phyloP scores from a whole-genome alignment of 2,113 vertebrate species.

The Cyanoderma ruficeps region DNA sequence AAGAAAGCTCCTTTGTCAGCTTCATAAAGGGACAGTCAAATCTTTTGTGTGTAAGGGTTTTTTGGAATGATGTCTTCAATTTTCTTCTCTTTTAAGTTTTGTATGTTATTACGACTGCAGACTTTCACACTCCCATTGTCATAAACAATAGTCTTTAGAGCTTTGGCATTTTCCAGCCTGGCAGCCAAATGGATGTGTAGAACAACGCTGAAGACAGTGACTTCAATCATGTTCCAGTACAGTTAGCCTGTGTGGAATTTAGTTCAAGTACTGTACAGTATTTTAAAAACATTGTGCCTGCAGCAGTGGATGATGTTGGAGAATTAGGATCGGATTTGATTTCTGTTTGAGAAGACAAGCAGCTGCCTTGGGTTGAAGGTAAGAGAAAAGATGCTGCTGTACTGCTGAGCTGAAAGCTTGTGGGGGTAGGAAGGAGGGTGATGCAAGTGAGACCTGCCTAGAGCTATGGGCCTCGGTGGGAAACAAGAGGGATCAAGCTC shows the following conservation, averaged over 20 bases:
- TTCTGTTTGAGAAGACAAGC: background rate
- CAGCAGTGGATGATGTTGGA: background rate
- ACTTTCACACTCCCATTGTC: background rate
- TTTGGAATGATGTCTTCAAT: background rate
- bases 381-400: background rate
- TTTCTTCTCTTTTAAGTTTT: background rate
- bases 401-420: background rate
- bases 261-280: background rate
- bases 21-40: conserved; percentile 1
- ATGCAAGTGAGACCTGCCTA: background rate
- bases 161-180: background rate
- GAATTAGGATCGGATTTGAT: background rate
- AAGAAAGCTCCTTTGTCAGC: conserved; percentile 2
- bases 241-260: background rate
- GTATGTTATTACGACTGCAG: background rate
- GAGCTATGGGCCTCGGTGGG: background rate
- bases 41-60: background rate
- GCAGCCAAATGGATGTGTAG: background rate
- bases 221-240: background rate
- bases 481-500: background rate
- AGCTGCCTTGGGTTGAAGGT: background rate
- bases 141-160: background rate
- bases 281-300: background rate
- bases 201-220: background rate
- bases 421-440: background rate